phyloP scores from a whole-genome alignment of 2,113 vertebrate genomes.

The Tauraco erythrolophus region DNA sequence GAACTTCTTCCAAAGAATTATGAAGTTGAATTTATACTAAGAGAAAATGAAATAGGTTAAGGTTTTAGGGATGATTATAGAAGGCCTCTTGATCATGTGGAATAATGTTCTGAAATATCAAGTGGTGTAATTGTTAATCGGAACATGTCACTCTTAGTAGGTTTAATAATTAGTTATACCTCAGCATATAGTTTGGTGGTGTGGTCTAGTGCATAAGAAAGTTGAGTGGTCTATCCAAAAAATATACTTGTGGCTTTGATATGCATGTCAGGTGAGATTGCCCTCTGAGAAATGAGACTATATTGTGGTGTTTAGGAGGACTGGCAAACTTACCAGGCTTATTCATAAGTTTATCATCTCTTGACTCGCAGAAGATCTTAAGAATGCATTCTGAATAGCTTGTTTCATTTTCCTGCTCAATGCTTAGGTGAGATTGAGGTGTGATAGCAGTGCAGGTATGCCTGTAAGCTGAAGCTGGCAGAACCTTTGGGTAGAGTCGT shows the following conservation, averaged over 20 bases:
- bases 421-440: not conserved
- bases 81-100: not conserved
- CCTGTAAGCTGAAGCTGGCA: not conserved
- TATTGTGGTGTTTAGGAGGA: not conserved
- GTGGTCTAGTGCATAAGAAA: not conserved
- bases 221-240: not conserved
- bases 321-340: not conserved
- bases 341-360: not conserved
- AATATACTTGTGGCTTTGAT: not conserved
- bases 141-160: not conserved
- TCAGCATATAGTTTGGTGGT: not conserved
- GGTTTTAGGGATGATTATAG: not conserved
- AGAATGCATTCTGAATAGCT: not conserved
- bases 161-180: not conserved
- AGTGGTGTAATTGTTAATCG: not conserved
- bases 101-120: not conserved
- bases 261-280: not conserved
- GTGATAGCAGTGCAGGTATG: not conserved
- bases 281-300: rapidly evolving
- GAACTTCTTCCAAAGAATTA: not conserved
- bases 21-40: not conserved
- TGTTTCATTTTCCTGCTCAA: not conserved
- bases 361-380: not conserved
- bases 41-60: not conserved
- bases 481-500: not conserved